phyloP scores from a whole-genome alignment of 2,888 invertebrate genomes.

The Elgonia sp. region DNA sequence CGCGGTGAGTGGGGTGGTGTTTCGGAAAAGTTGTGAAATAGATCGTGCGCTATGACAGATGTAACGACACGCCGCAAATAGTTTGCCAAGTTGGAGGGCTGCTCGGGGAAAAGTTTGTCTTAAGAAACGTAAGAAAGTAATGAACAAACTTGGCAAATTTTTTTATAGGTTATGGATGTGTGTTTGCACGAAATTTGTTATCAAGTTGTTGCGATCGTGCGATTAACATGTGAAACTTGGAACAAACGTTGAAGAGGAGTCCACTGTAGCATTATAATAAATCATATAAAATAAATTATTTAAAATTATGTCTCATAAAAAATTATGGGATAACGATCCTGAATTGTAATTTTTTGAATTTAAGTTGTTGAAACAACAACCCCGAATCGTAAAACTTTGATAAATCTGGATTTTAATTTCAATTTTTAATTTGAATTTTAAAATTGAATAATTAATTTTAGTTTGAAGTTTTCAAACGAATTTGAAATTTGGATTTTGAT shows the following conservation, averaged over 20 bases:
- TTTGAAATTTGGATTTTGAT: too few species aligned
- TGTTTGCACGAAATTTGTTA: conserved; percentile 29
- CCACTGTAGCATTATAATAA: too few species aligned
- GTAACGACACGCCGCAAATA: conserved; percentile 71
- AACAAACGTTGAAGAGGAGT: neutral
- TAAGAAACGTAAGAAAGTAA: conserved; percentile 60
- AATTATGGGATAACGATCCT: too few species aligned
- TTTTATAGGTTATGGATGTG: conserved; percentile 23
- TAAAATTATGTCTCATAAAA: too few species aligned
- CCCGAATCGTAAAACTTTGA: too few species aligned
- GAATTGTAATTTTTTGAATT: too few species aligned
- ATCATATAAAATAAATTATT: too few species aligned
- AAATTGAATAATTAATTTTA: too few species aligned
- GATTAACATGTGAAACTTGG: conserved; percentile 14
- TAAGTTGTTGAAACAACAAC: too few species aligned
- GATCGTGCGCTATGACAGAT: conserved; percentile 70
- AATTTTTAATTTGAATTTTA: too few species aligned
- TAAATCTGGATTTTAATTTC: too few species aligned
- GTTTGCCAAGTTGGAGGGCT: conserved; percentile 40
- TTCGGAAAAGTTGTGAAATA: conserved; percentile 67
- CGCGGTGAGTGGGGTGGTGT: conserved; percentile 22
- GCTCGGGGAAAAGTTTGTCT: conserved; percentile 57
- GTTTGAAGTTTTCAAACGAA: too few species aligned
- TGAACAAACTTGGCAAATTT: conserved; percentile 52
- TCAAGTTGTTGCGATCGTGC: conserved; percentile 25